These are phyloP conservation scores for Muschampia plurimacula DNA, from an alignment of 2,888 invertebrate species.

Conservation along the genomic window DNA sequence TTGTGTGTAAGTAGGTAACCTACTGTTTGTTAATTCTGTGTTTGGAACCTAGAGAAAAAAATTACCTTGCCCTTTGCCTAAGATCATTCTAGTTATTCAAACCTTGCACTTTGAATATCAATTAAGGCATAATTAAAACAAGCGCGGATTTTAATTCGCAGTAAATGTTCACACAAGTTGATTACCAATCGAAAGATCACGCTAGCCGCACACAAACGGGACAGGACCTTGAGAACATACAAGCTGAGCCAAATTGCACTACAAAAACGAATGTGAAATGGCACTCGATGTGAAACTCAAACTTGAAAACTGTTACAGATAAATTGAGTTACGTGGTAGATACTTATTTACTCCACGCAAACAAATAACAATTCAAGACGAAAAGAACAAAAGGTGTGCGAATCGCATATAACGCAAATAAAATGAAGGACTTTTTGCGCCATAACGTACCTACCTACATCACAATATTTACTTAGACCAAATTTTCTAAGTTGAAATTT, in stretches of 20 bases:
- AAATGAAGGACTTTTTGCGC: neutral
- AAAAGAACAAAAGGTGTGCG: conserved; percentile 5
- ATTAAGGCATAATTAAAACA: conserved; percentile 27
- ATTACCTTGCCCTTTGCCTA: neutral
- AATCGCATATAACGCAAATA: neutral
- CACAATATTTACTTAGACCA: neutral
- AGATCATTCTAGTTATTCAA: conserved; percentile 15
- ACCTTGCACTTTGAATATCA: conserved; percentile 37
- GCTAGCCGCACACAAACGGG: conserved; percentile 49
- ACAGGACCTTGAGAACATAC: conserved; percentile 54
- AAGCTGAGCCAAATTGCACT: conserved; percentile 54
- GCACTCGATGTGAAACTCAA: conserved; percentile 8
- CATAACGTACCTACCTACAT: neutral
- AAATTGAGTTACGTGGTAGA: neutral
- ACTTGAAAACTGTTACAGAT: neutral
- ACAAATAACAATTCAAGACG: neutral
- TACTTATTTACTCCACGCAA: neutral
- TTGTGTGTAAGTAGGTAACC: too few relatives aligned
- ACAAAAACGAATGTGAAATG: conserved; percentile 18
- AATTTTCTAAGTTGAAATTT: neutral
- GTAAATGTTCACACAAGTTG: conserved; percentile 16
- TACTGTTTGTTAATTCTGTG: too few relatives aligned
- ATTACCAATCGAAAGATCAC: conserved; percentile 53
- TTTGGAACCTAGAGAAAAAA: too few relatives aligned
- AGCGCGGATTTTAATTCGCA: conserved; percentile 3